A percentile compares a stretch with the other conserved stretches of the same genome.
Evolutionary conservation across 2,113 vertebrate genomes (phyloP).

Genomic region (Peromyscus leucopus): DNA sequence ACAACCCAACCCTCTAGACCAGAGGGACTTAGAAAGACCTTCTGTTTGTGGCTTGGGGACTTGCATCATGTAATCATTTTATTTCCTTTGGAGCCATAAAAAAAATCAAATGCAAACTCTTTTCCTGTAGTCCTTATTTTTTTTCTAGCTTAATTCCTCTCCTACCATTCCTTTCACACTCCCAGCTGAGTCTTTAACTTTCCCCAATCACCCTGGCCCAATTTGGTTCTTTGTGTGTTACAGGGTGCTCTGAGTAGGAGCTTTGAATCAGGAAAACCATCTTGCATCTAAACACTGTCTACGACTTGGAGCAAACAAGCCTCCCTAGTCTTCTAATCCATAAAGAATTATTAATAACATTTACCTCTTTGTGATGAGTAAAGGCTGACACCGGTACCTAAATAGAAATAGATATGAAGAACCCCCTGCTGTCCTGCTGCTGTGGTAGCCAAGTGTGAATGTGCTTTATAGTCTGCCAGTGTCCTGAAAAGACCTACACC

Average conservation of each 20-base stretch:
- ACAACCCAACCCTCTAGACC: background rate
- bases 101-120: background rate
- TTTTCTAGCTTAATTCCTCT: background rate
- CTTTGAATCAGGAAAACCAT: background rate
- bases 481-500: background rate
- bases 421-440: background rate
- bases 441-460: background rate
- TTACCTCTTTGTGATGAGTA: background rate
- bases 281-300: background rate
- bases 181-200: background rate
- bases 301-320: background rate
- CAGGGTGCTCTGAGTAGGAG: background rate
- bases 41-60: background rate
- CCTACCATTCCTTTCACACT: background rate
- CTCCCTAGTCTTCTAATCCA: background rate
- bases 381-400: background rate
- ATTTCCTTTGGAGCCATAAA: conserved; percentile 21
- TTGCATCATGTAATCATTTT: background rate
- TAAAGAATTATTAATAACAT: background rate
- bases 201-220: background rate
- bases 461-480: background rate
- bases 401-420: background rate
- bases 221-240: background rate
- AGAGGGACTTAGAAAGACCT: background rate
- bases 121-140: background rate